Evolutionary conservation across 2,888 invertebrate genomes (phyloP), one percentile per base, ranked within the genome.

Genomic region (Marasmarcha lunaedactyla): DNA sequence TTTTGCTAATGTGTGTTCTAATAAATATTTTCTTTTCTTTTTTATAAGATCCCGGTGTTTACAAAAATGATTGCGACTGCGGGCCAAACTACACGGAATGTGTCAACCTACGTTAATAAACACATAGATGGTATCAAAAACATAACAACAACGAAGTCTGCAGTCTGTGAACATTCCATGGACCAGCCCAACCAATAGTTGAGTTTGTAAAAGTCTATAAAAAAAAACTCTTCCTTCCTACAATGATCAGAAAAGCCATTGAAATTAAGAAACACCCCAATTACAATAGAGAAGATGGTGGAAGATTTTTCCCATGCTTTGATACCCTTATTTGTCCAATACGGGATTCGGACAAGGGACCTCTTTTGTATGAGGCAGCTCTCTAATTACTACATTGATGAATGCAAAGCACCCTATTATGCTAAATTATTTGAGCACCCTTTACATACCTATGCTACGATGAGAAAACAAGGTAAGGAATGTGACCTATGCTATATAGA

Each of bases 221-320:
- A 34, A 34, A 12, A 13, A 34, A 12, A 34, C 12, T 11, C 11
- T 34, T n/a, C n/a, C n/a, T n/a, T n/a, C n/a, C n/a, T n/a, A n/a
- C n/a, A n/a, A n/a, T n/a, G 34, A 2, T 34, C n/a, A 11, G 34
- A 13, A 13, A 34, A 34, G 13, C 34, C 1, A 34, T 34, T 11
- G 34, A 34, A 34, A 34, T 34, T 34, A 34, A 34, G 13, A 34
- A 34, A 34, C 34, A 34, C 14, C 34, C n/a, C 34, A 12, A 34
- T 12, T 34, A 12, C 34, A 15, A 15, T 20, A 11, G 9, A 35
- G 27, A 26, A 35, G 35, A 30, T 36, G 30, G 35, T 40, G 35
- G 35, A 35, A 40, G 33, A 30, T 15, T 11, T n/a, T n/a, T n/a
- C n/a, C n/a, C n/a, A n/a, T n/a, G n/a, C n/a, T n/a, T n/a, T n/a